These are phyloP conservation scores for Lagenorhynchus albirostris DNA, from an alignment of 2,113 vertebrate species.

Conservation along the genomic window DNA sequence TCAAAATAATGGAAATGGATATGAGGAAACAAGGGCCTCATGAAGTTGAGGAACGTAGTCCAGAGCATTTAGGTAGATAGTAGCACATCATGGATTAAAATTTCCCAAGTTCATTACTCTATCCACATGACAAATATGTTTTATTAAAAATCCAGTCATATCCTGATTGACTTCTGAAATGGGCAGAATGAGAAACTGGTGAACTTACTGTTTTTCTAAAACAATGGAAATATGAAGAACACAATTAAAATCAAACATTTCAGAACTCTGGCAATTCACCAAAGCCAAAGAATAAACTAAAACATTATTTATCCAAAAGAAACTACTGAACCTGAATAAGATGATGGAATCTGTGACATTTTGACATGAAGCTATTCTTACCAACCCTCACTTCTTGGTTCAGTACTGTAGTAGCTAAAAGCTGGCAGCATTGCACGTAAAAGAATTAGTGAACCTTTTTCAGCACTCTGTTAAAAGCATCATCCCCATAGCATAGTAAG, in stretches of 20 bases:
- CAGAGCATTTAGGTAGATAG: not conserved
- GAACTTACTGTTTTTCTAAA: not conserved
- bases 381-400: not conserved
- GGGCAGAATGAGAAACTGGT: not conserved
- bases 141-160: not conserved
- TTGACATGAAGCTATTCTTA: not conserved
- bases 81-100: not conserved
- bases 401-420: not conserved
- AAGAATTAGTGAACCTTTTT: not conserved
- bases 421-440: not conserved
- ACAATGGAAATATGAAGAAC: not conserved
- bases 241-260: not conserved
- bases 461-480: not conserved
- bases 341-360: not conserved
- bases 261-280: not conserved
- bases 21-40: not conserved
- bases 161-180: not conserved
- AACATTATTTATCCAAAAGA: not conserved
- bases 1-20: not conserved
- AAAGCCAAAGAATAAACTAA: not conserved
- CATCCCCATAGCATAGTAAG: not conserved
- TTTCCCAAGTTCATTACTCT: not conserved
- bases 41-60: not conserved
- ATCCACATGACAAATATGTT: not conserved
- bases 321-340: not conserved